Evolutionary conservation across 2,888 invertebrate species (phyloP).

Genomic region (Melikaiella ostensackeni): DNA sequence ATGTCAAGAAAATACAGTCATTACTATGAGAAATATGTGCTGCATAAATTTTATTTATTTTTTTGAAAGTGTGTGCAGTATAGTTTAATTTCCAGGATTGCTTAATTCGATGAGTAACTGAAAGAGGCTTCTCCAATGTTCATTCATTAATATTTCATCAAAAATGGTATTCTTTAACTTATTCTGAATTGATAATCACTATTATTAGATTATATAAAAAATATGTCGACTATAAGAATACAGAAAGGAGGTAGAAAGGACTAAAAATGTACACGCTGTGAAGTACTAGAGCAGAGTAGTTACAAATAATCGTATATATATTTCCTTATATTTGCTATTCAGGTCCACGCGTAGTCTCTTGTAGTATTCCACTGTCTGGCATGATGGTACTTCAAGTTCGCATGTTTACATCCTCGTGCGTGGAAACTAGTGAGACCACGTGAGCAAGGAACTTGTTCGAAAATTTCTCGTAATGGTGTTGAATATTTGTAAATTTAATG

Average conservation of each 20-base stretch:
- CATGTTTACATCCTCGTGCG: constrained; percentile 16
- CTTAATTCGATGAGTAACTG: too few relatives aligned
- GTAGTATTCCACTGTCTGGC: neutral
- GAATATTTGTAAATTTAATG: neutral
- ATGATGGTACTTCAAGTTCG: constrained; percentile 17
- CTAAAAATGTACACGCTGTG: too few relatives aligned
- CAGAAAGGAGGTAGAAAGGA: too few relatives aligned
- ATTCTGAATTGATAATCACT: neutral
- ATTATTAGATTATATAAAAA: too few relatives aligned
- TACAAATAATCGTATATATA: neutral
- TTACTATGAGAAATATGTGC: too few relatives aligned
- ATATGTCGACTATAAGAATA: too few relatives aligned
- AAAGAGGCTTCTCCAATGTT: too few relatives aligned
- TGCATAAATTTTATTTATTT: too few relatives aligned
- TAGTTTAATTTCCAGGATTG: too few relatives aligned
- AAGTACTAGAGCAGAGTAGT: neutral
- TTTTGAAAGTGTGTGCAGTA: too few relatives aligned
- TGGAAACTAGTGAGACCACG: neutral
- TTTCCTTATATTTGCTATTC: neutral
- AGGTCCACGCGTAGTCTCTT: constrained; percentile 3
- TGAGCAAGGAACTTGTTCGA: constrained; percentile 14
- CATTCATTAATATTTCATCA: too few relatives aligned
- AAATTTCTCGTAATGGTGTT: neutral
- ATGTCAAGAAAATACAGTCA: too few relatives aligned
- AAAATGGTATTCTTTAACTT: neutral